A percentile compares a stretch with the other conserved stretches of the same genome.
Conservation (phyloP, 2,888 invertebrate species). For the Coronaproctus castanopsis region DNA sequence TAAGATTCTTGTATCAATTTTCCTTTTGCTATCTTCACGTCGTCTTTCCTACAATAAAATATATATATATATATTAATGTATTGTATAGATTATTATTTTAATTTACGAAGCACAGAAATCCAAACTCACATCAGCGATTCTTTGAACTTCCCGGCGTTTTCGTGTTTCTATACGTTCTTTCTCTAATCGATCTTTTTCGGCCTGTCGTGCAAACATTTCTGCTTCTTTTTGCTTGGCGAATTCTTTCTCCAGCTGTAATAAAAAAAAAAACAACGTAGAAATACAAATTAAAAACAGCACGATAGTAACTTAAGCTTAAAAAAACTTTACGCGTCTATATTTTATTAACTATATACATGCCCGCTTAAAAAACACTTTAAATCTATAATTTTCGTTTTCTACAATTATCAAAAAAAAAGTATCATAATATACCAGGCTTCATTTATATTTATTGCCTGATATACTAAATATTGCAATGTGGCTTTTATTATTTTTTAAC, state of each 20-base stretch:
- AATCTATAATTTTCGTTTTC: no score
- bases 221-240: constrained; percentile 53
- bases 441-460: no score
- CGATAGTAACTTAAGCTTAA: no score
- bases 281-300: constrained; percentile 1
- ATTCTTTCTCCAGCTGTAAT: constrained; percentile 57
- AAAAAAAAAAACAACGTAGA: constrained; percentile 11
- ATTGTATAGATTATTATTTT: neutral
- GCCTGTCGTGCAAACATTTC: constrained; percentile 56
- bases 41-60: constrained; percentile 19
- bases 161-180: constrained; percentile 61
- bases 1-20: constrained; percentile 24
- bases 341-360: no score
- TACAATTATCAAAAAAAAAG: no score
- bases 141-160: constrained; percentile 74
- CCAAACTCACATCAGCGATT: constrained; percentile 51
- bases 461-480: no score
- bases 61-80: neutral
- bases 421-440: no score
- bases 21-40: constrained; percentile 26
- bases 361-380: no score
- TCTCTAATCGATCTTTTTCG: constrained; percentile 61
- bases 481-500: no score
- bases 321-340: no score
- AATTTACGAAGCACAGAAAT: no score